Base-by-base conservation (phyloP, 2,888 invertebrate genomes). In the Cataglyphis albicans region DNA sequence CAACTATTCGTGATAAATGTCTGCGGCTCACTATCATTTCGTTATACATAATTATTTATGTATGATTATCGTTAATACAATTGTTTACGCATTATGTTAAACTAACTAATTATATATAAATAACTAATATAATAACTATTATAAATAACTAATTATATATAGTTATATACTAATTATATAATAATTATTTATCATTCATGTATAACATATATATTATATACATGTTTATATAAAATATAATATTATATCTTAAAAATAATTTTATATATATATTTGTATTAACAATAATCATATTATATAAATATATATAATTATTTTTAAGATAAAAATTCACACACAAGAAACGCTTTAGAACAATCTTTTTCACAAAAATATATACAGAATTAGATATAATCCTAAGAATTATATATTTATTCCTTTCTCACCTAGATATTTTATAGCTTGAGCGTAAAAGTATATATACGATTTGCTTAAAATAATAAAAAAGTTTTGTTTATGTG, bases 1-100 rank as follows among this genome's bases (percentile, higher is more conserved):
- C 76, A 57, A 76, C 29, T 57, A 76, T 67, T 67, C 29, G n/a
- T 68, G 38, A 55, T 67, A 67, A 67, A 76, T 76, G 18, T 7
- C 52, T 15, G 48, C 64, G 64, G 25, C 65, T 25, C 25, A 1
- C 1, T 65, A 68, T 55, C n/a, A 29, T 35, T 35, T 75, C 38
- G 35, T 68, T 29, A 68, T 68, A 68, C 29, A 52, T 52, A 76
- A 55, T 76, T 67, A 55, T 67, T 55, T 29, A 55, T n/a, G 10
- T 55, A 6, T 38, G 29, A 68, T 76, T 76, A 55, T 15, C 41
- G 55, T 64, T 73, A 64, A 55, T 65, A 57, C 55, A 41, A 68
- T 57, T 76, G 68, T 68, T 57, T 67, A 55, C 21, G 29, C 6
- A 15, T 41, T 68, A 55, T 57, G 55, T 29, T 55, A 44, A 68